phyloP scores from a whole-genome alignment of 2,797 vertebrate species.

The Florisuga fusca region DNA sequence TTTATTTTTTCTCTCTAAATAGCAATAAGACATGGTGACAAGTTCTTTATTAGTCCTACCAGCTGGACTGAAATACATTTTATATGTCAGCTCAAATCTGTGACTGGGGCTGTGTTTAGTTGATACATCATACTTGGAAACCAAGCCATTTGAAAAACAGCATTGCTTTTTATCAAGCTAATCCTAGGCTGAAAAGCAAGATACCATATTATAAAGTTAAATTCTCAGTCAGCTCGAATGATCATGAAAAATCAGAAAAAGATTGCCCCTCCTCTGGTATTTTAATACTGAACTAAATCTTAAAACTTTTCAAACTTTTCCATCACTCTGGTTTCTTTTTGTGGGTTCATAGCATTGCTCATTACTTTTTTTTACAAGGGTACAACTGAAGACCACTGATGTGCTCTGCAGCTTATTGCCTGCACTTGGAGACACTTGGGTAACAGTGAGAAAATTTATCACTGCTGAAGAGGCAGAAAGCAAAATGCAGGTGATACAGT shows the following conservation, averaged over 20 bases:
- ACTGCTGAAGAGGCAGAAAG: background rate
- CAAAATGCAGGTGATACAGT: background rate
- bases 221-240: background rate
- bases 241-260: background rate
- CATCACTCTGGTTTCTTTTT: background rate
- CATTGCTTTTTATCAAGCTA: background rate
- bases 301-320: background rate
- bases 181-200: background rate
- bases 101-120: background rate
- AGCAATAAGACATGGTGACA: background rate
- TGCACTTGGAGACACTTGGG: background rate
- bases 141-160: background rate
- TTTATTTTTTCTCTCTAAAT: background rate
- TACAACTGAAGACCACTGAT: background rate
- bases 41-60: background rate
- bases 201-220: background rate
- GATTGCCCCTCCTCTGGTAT: accelerated
- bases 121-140: background rate
- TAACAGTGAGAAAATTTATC: background rate
- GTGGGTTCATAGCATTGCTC: background rate
- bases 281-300: background rate
- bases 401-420: background rate
- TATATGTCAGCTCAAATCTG: background rate
- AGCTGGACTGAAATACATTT: background rate
- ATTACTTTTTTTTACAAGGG: background rate